These are phyloP conservation scores for Amphiduros pacificus DNA, from an alignment of 2,888 invertebrate species.

Conservation along the genomic window DNA sequence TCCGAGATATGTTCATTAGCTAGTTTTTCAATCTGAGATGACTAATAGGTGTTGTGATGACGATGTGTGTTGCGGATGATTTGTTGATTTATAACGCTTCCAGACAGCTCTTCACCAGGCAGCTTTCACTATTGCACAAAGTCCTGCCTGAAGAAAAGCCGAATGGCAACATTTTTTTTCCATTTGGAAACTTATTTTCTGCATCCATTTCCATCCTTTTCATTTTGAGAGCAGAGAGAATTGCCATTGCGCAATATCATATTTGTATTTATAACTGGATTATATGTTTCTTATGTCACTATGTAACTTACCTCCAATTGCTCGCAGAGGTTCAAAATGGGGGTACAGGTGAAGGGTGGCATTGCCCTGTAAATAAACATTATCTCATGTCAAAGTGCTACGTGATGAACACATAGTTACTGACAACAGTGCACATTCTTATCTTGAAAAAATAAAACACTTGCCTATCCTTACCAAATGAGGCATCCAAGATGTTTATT, in stretches of 20 bases:
- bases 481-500: background rate
- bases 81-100: background rate
- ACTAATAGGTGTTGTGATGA: background rate
- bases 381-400: background rate
- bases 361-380: constrained; percentile 60
- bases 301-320: constrained; percentile 61
- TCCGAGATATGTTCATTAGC: too few relatives aligned
- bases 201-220: too few relatives aligned
- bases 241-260: background rate
- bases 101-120: constrained; percentile 60
- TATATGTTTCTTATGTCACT: too few relatives aligned
- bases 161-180: constrained; percentile 23
- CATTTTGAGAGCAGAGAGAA: too few relatives aligned
- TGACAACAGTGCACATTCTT: background rate
- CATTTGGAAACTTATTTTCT: background rate
- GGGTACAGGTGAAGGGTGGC: constrained; percentile 66
- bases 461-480: background rate
- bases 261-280: too few relatives aligned
- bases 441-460: background rate
- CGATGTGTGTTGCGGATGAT: background rate
- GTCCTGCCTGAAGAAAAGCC: constrained; percentile 56
- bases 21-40: too few relatives aligned
- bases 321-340: constrained; percentile 64
- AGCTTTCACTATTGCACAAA: constrained; percentile 48
- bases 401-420: background rate